phyloP scores from a whole-genome alignment of 1,140 invertebrate species.

The Chrysomallon squamiferum region DNA sequence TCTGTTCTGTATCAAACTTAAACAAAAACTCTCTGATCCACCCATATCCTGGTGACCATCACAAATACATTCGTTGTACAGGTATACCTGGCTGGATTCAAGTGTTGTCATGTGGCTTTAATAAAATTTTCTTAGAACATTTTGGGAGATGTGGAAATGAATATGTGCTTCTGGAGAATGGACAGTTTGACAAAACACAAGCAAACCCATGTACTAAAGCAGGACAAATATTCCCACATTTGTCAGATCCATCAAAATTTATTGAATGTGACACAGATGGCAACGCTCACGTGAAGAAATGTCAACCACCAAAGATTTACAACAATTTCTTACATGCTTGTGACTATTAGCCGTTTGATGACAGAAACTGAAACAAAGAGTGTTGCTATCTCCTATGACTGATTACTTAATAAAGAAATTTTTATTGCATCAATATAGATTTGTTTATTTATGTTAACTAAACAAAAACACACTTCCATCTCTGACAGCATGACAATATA shows the following conservation, averaged over 20 bases:
- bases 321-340: too few relatives aligned
- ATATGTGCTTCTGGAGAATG: background rate
- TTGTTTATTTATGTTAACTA: too few relatives aligned
- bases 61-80: constrained; percentile 12
- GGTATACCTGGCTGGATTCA: background rate
- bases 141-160: background rate
- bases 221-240: background rate
- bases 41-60: constrained; percentile 7
- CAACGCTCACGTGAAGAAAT: background rate
- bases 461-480: too few relatives aligned
- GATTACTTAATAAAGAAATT: too few relatives aligned
- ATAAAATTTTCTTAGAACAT: background rate
- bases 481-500: too few relatives aligned
- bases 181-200: background rate
- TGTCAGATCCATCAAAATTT: background rate
- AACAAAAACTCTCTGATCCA: background rate
- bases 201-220: background rate
- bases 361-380: too few relatives aligned
- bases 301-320: background rate
- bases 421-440: too few relatives aligned
- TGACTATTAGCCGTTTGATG: too few relatives aligned
- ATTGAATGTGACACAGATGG: background rate
- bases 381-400: too few relatives aligned
- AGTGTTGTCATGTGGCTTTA: background rate
- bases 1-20: constrained; percentile 4